Percentiles rank a stretch among this genome's conserved stretches.
Evolutionary conservation across 2,888 invertebrate genomes (phyloP).

Genomic region (Calliopum simillimum): DNA sequence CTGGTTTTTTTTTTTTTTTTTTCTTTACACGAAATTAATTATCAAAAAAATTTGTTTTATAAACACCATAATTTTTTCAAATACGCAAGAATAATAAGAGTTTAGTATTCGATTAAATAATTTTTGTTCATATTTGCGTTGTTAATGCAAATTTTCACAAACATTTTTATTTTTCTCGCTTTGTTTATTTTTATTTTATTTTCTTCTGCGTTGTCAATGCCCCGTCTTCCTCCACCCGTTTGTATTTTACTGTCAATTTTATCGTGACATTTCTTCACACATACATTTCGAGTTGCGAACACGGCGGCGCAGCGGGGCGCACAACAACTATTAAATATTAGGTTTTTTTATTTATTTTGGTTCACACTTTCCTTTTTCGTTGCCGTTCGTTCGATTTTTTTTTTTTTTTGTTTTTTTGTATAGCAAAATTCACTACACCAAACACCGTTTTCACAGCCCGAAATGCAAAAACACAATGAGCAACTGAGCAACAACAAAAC

Average conservation of each 20-base stretch:
- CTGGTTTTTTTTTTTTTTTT: not conserved
- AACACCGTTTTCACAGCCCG: conserved; percentile 10
- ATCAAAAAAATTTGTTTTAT: not conserved
- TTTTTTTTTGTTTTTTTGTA: not conserved
- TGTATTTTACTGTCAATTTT: not conserved
- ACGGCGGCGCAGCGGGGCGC: no score
- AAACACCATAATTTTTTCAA: not conserved
- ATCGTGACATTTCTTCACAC: conserved; percentile 22
- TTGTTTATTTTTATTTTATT: conserved; percentile 23
- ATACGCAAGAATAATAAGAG: not conserved
- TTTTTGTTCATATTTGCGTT: conserved; percentile 10
- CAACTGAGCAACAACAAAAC: not conserved
- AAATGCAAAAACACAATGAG: conserved; percentile 34
- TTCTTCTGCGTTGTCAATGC: not conserved
- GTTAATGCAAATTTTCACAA: conserved; percentile 24
- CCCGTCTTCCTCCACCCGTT: not conserved
- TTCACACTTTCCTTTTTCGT: not conserved
- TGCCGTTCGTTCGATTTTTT: conserved; percentile 6
- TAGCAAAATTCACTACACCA: conserved; percentile 12
- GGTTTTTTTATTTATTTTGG: not conserved
- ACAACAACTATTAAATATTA: not conserved
- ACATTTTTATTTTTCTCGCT: conserved; percentile 12
- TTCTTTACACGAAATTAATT: not conserved
- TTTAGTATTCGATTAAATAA: not conserved
- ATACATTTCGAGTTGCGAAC: not conserved